These are phyloP conservation scores for Hippocampus mohnikei DNA, from an alignment of 2,113 vertebrate genomes.

Conservation along the genomic window DNA sequence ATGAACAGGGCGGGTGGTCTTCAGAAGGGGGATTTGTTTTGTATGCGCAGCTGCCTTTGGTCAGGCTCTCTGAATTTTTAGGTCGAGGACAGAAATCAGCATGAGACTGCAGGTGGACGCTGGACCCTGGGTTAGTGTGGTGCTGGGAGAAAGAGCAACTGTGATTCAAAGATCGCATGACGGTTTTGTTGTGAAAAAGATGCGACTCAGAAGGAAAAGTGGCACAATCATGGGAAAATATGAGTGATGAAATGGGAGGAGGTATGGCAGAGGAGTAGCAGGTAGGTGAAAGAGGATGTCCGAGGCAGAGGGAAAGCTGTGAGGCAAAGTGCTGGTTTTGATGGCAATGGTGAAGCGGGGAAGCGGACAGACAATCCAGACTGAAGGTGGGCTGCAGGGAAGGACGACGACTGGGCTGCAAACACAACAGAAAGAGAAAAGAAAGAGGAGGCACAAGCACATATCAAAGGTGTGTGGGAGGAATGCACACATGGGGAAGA, in stretches of 20 bases:
- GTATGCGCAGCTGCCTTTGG: conserved; percentile 33
- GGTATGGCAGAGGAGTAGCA: conserved; percentile 33
- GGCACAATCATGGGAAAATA: conserved; percentile 25
- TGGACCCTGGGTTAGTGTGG: conserved; percentile 9
- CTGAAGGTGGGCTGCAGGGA: conserved; percentile 59
- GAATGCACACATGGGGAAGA: conserved; percentile 4
- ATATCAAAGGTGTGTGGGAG: not conserved
- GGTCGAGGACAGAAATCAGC: conserved; percentile 13
- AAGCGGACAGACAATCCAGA: conserved; percentile 56
- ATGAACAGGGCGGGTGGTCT: conserved; percentile 14
- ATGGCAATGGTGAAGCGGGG: conserved; percentile 50
- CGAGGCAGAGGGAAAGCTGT: conserved; percentile 57
- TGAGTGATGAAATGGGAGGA: conserved; percentile 31
- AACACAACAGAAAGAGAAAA: conserved; percentile 54
- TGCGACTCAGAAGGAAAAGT: conserved; percentile 17
- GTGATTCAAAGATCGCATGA: not conserved
- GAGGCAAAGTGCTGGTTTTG: conserved; percentile 56
- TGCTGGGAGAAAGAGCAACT: conserved; percentile 18
- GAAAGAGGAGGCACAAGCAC: conserved; percentile 36
- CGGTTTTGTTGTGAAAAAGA: conserved; percentile 9
- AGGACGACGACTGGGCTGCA: conserved; percentile 56
- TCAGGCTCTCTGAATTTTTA: conserved; percentile 21
- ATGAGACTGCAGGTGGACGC: conserved; percentile 6
- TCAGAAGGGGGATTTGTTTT: conserved; percentile 30
- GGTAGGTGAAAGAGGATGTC: conserved; percentile 37